Conservation (phyloP, 23 tunicate species). For the Trididemnum nubilum region DNA sequence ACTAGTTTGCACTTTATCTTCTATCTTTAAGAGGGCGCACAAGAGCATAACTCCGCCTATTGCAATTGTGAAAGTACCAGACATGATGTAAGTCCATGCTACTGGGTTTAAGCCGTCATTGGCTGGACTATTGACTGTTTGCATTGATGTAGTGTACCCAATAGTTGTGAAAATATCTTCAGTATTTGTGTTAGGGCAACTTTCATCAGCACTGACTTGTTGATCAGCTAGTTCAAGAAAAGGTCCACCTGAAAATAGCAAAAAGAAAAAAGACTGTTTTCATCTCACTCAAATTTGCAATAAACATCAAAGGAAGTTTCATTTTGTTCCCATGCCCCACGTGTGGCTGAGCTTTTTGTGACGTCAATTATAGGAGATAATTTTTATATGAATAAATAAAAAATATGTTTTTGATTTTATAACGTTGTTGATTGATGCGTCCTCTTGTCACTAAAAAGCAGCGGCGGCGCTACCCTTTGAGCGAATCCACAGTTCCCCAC, state of each 20-base stretch:
- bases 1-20: constrained; percentile 37
- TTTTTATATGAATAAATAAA: too few relatives aligned
- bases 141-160: background rate
- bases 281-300: too few relatives aligned
- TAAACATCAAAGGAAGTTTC: too few relatives aligned
- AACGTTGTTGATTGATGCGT: too few relatives aligned
- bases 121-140: constrained; percentile 11
- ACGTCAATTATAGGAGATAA: too few relatives aligned
- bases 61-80: constrained; percentile 52
- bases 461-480: too few relatives aligned
- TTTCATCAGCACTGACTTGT: constrained; percentile 43
- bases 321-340: too few relatives aligned
- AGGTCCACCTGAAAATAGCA: constrained; percentile 63
- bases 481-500: too few relatives aligned
- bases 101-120: constrained; percentile 59
- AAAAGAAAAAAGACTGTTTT: background rate
- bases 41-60: constrained; percentile 52
- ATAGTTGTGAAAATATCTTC: constrained; percentile 29
- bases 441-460: too few relatives aligned
- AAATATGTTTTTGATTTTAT: too few relatives aligned
- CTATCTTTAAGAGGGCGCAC: constrained; percentile 47
- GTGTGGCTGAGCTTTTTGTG: too few relatives aligned
- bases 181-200: constrained; percentile 39
- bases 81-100: constrained; percentile 90
- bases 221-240: constrained; percentile 81